phyloP scores from a whole-genome alignment of 2,113 vertebrate genomes.

The Planiliza haematocheilus region DNA sequence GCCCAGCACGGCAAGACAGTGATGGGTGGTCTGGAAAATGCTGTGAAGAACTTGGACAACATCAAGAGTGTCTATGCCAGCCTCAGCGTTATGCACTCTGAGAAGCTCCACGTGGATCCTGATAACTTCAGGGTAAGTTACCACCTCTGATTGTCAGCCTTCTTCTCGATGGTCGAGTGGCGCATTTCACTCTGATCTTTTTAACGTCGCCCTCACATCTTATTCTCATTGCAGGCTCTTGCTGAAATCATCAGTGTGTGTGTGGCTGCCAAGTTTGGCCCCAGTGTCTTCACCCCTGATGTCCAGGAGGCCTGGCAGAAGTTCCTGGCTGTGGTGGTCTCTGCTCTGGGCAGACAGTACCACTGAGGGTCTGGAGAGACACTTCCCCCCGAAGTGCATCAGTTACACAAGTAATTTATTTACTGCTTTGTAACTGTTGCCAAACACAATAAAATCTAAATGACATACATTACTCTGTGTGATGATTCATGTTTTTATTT shows the following conservation, averaged over 20 bases:
- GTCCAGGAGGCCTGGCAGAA: conserved; percentile 83
- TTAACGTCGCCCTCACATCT: neutral
- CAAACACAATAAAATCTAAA: no score
- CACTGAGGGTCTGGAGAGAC: no score
- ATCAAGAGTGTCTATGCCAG: conserved; percentile 73
- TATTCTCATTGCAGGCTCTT: no score
- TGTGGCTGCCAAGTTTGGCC: conserved; percentile 67
- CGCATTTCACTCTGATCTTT: no score
- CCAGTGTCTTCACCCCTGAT: conserved; percentile 63
- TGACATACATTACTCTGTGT: no score
- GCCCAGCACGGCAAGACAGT: conserved; percentile 83
- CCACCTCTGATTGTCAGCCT: neutral
- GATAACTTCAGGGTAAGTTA: conserved; percentile 87
- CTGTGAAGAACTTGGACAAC: conserved; percentile 83
- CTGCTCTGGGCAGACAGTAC: neutral
- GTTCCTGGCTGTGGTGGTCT: conserved; percentile 72
- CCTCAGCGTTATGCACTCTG: conserved; percentile 87
- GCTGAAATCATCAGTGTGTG: neutral
- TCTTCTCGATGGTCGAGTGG: no score
- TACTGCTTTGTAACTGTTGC: no score
- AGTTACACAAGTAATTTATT: no score
- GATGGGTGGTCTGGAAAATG: conserved; percentile 78
- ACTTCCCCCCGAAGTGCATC: no score
- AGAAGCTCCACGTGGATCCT: conserved; percentile 88
- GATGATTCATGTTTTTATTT: no score